Conservation (phyloP, 1,140 invertebrate species). For the Meloidogyne hapla region DNA sequence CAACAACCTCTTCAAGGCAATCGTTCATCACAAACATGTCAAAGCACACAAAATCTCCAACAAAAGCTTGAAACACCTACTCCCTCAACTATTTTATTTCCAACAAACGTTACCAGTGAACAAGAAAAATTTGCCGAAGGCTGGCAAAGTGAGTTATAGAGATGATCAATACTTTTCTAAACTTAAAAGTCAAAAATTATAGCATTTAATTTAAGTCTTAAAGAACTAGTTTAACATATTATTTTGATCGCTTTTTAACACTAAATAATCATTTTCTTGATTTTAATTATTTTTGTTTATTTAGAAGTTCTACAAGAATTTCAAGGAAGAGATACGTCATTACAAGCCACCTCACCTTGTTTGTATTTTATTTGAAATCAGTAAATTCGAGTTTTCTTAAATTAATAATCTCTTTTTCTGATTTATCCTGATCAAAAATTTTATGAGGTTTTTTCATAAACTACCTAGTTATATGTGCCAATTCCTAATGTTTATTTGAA, state of each 20-base stretch:
- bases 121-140: constrained; percentile 27
- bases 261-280: no score
- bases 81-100: constrained; percentile 18
- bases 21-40: not conserved
- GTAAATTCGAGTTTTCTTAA: no score
- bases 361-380: not conserved
- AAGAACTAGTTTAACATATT: no score
- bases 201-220: no score
- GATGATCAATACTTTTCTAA: no score
- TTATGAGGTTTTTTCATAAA: no score
- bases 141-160: not conserved
- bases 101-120: constrained; percentile 9
- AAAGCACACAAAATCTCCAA: not conserved
- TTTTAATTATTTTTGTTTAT: not conserved
- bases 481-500: no score
- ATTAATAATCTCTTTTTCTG: no score
- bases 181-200: no score
- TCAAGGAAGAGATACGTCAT: not conserved
- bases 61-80: constrained; percentile 25
- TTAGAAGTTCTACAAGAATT: constrained; percentile 10
- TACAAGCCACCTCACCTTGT: not conserved
- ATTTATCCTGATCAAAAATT: no score
- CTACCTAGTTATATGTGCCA: no score
- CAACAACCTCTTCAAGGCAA: not conserved
- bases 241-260: no score